phyloP scores from a whole-genome alignment of 2,113 vertebrate species.

The Okapia johnstoni region DNA sequence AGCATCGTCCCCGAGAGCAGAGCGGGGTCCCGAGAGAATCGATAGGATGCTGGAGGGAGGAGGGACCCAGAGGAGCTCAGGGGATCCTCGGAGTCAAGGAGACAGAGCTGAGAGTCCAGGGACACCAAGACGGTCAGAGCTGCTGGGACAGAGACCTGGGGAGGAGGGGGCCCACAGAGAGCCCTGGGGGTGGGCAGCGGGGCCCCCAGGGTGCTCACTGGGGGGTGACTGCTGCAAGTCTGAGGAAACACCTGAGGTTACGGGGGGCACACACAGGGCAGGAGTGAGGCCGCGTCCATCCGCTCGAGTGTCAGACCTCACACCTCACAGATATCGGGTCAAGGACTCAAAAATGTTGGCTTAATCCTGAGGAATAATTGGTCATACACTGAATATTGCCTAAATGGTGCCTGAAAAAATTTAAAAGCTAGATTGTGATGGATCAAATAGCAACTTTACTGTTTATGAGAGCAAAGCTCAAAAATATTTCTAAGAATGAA shows the following conservation, averaged over 20 bases:
- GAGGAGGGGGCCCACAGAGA: background rate
- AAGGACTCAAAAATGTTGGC: rapidly evolving
- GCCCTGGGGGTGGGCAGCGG: rapidly evolving
- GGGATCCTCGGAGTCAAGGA: rapidly evolving
- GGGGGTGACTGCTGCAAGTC: rapidly evolving
- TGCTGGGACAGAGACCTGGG: too few species aligned
- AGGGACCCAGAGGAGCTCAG: too few species aligned
- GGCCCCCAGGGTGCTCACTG: too few species aligned
- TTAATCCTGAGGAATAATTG: background rate
- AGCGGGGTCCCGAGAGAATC: rapidly evolving
- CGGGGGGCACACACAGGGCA: background rate
- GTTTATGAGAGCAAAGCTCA: background rate
- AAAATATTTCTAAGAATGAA: background rate
- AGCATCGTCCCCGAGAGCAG: rapidly evolving
- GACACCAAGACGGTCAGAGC: background rate
- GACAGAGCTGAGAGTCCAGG: background rate
- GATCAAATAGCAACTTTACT: background rate
- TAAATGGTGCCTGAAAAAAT: background rate
- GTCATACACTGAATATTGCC: rapidly evolving
- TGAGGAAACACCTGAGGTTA: background rate
- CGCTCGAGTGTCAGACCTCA: rapidly evolving
- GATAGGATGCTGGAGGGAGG: rapidly evolving
- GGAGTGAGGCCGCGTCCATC: rapidly evolving
- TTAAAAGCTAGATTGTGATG: background rate
- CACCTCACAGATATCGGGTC: rapidly evolving